Evolutionary conservation across 2,797 vertebrate species (phyloP).

Genomic region (Sciurus carolinensis): DNA sequence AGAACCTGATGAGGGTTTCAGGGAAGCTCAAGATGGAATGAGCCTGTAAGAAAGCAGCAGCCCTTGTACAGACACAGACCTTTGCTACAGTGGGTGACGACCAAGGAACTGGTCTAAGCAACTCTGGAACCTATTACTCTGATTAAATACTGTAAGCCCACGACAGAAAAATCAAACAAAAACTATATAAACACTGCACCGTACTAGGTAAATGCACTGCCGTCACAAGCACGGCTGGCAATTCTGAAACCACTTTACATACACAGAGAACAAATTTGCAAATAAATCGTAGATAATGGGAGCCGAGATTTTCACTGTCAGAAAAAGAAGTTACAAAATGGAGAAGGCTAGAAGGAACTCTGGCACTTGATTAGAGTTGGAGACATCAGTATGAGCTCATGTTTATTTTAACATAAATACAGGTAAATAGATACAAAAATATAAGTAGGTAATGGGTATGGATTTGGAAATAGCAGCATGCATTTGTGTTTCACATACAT

Average conservation of each 20-base stretch:
- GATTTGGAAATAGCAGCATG: not conserved
- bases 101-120: not conserved
- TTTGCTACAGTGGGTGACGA: not conserved
- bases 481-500: not conserved
- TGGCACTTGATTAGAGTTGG: not conserved
- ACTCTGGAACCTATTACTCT: not conserved
- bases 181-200: not conserved
- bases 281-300: not conserved
- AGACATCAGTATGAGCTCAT: not conserved
- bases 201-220: not conserved
- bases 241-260: not conserved
- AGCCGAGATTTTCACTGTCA: slow-evolving; percentile 32
- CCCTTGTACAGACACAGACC: not conserved
- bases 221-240: too few relatives aligned
- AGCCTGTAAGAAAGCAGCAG: not conserved
- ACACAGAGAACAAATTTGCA: not conserved
- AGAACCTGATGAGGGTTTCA: not conserved
- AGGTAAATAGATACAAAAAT: not conserved
- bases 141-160: not conserved
- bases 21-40: not conserved
- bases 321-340: not conserved
- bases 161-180: not conserved
- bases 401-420: not conserved
- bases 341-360: not conserved
- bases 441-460: not conserved